Evolutionary conservation across 1,140 invertebrate species (phyloP), one percentile per base, ranked within the genome.

Genomic region (Sminthurides bifidus): DNA sequence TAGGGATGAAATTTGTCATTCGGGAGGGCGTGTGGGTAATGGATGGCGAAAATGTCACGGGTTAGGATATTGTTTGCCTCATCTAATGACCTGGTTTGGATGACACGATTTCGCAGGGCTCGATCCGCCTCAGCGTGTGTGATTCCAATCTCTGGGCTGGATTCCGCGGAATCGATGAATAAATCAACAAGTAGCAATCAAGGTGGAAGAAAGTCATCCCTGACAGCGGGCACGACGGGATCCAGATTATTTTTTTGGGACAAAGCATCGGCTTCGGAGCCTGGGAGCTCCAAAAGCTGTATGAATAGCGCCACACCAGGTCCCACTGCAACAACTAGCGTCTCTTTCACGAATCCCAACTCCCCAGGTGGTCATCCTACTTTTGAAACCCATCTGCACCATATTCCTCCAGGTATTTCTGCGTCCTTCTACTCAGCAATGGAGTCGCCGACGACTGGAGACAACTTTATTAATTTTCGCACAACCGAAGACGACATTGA

Each of bases 81-180:
- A 50, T 33, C 37, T 31, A 17, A 48, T 10, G n/a, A 3, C 5
- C 30, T 31, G 29, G 21, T 19, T 49, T 49, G 12, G 2, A 10
- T n/a, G n/a, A n/a, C n/a, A 12, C 10, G 33, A 35, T 35, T 35
- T n/a, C 33, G 10, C n/a, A 62, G 60, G 52, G 49, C 54, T 15
- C 43, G 60, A 29, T 59, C 56, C 2, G 56, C 56, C 19, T 62
- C 60, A 26, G 56, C 60, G 10, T 59, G 56, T 38, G 53, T 53
- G 12, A 54, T 58, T 50, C 53, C 37, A 26, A 37, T 52, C 40
- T 41, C 33, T 45, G 52, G 14, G 58, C 52, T 24, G 2, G 17
- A 23, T 29, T 40, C 35, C 33, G 15, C 29, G 14, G 45, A 15
- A 23, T 12, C 43, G 19, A 6, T 21, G 21, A 12, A 23, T 26